phyloP scores from a whole-genome alignment of 2,113 vertebrate genomes.

The Gavialis gangeticus region DNA sequence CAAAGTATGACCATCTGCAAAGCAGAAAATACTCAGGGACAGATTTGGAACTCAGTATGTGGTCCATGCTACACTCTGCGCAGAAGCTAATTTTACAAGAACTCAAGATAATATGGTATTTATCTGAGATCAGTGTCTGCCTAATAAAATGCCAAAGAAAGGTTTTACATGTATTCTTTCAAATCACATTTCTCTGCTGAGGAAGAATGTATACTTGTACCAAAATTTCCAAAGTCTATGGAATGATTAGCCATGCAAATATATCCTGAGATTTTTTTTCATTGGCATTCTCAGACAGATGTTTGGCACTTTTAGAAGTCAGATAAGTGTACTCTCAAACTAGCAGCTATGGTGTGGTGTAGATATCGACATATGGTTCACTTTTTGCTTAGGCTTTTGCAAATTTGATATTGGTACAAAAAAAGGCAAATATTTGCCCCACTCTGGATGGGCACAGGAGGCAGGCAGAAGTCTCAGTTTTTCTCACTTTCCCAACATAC shows the following conservation, averaged over 20 bases:
- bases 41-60: constrained; percentile 52
- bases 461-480: neutral
- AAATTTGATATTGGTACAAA: neutral
- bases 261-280: neutral
- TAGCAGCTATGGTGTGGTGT: neutral
- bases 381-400: neutral
- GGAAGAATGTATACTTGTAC: neutral
- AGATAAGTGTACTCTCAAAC: neutral
- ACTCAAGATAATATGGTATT: neutral
- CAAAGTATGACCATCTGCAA: constrained; percentile 38
- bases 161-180: neutral
- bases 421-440: accelerated
- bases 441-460: neutral
- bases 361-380: neutral
- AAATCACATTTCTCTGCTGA: neutral
- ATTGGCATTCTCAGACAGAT: neutral
- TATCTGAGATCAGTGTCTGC: neutral
- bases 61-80: neutral
- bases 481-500: neutral
- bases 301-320: neutral
- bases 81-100: constrained; percentile 42
- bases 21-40: constrained; percentile 51
- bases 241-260: neutral
- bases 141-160: neutral
- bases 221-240: neutral